A percentile compares a stretch with the other conserved stretches of the same genome.
phyloP scores from a whole-genome alignment of 2,888 invertebrate species.

The Trissoscelio sp. region DNA sequence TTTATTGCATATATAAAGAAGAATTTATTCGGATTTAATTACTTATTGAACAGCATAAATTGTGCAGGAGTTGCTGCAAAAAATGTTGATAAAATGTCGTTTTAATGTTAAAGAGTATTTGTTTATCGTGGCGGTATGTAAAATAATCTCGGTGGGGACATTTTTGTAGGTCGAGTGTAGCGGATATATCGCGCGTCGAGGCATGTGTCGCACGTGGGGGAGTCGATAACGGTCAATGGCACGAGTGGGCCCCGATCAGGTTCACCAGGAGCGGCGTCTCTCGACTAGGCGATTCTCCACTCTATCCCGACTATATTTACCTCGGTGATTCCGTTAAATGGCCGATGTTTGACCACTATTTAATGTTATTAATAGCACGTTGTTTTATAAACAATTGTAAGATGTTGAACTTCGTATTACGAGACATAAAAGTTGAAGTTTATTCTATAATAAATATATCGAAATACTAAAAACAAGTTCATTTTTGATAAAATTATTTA shows the following conservation, averaged over 20 bases:
- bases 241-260: conserved; percentile 81
- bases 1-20: too few species aligned
- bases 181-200: conserved; percentile 55
- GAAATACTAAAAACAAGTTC: too few species aligned
- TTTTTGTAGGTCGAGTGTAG: conserved; percentile 58
- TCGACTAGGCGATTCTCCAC: conserved; percentile 77
- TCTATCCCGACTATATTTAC: conserved; percentile 74
- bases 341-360: conserved; percentile 52
- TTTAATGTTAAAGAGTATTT: conserved; percentile 36
- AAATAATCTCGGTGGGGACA: conserved; percentile 41
- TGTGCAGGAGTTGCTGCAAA: too few species aligned
- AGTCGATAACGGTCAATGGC: conserved; percentile 83
- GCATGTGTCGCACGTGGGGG: conserved; percentile 77
- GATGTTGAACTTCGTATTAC: background rate
- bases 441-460: too few species aligned
- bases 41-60: too few species aligned
- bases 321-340: conserved; percentile 70
- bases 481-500: too few species aligned
- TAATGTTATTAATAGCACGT: conserved; percentile 23
- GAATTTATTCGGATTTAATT: too few species aligned
- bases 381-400: conserved; percentile 22
- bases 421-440: background rate
- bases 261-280: conserved; percentile 79
- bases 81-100: conserved; percentile 26
- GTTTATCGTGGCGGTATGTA: conserved; percentile 55